Conservation (phyloP, 1,140 invertebrate species). For the Leguminivora glycinivorella region DNA sequence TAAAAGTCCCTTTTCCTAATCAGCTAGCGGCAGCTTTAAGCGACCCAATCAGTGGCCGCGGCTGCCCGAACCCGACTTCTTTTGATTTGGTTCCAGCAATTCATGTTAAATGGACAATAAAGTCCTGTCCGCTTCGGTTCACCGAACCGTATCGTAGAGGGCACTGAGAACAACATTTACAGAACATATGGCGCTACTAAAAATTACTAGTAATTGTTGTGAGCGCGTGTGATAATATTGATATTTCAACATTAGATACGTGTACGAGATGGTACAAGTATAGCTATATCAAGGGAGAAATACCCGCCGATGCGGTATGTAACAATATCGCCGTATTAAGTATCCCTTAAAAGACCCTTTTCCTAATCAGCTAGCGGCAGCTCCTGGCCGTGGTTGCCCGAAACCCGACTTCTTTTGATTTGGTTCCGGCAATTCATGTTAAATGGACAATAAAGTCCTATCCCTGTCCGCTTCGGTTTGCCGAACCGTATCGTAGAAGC, state of each 20-base stretch:
- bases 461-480: background rate
- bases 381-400: background rate
- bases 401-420: constrained; percentile 17
- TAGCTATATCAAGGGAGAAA: too few relatives aligned
- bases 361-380: constrained; percentile 2
- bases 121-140: background rate
- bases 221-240: too few relatives aligned
- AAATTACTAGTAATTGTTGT: too few relatives aligned
- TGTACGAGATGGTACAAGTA: too few relatives aligned
- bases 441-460: constrained; percentile 1
- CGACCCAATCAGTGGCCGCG: too few relatives aligned
- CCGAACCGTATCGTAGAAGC: background rate
- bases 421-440: constrained; percentile 3
- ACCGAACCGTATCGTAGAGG: background rate
- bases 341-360: background rate
- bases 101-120: constrained; percentile 15
- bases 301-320: too few relatives aligned
- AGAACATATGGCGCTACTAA: too few relatives aligned
- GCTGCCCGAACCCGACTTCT: constrained; percentile 1
- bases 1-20: constrained; percentile 1
- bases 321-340: too few relatives aligned
- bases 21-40: constrained; percentile 6
- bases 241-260: too few relatives aligned
- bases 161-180: too few relatives aligned
- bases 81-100: constrained; percentile 7